Evolutionary conservation across 2,888 invertebrate genomes (phyloP), one percentile per base, ranked within the genome.

Genomic region (Drosophila subquinaria): DNA sequence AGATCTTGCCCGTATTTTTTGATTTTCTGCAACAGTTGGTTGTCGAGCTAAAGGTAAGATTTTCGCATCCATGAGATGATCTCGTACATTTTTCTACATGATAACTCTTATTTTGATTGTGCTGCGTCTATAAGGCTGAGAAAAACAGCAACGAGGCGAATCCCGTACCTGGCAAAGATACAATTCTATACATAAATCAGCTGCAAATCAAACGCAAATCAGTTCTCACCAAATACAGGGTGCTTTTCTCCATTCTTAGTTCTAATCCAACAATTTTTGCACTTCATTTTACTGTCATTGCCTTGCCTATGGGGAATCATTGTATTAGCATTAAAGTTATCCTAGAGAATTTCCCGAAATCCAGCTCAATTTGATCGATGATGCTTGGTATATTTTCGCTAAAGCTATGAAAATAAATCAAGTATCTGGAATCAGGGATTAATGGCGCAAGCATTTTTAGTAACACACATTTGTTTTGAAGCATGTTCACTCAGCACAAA

Each of bases 1-100:
- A 96, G 84, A 92, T 97, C 42, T 92, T 97, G 48, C 97, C 97
- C 1, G 94, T 96, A 47, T 92, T 97, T 5, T 96, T 96, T 85
- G 94, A 95, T 72, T 95, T 95, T 86, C 92, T 97, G 3, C 93
- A 94, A n/a, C 94, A 95, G 78, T 90, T 95, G 48, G 94, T 94
- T 76, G 88, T 91, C 13, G 94, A 95, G 82, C 93, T 95, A 73
- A 93, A 93, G 81, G 93, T 94, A 86, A 82, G 84, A 11, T 51
- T 6, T 13, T n/a, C 15, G 9, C 11, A 11, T 11, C 8, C 11
- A 40, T 8, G 17, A 40, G 11, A 15, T 68, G 13, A 33, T 48
- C 11, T 50, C 47, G 42, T 17, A 55, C 42, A 17, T 48, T 64
- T 62, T 63, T 27, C 62, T 51, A 64, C 60, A 63, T 69, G 38